Base-by-base conservation (phyloP, 2,888 invertebrate genomes). In the Microdon myrmicae region DNA sequence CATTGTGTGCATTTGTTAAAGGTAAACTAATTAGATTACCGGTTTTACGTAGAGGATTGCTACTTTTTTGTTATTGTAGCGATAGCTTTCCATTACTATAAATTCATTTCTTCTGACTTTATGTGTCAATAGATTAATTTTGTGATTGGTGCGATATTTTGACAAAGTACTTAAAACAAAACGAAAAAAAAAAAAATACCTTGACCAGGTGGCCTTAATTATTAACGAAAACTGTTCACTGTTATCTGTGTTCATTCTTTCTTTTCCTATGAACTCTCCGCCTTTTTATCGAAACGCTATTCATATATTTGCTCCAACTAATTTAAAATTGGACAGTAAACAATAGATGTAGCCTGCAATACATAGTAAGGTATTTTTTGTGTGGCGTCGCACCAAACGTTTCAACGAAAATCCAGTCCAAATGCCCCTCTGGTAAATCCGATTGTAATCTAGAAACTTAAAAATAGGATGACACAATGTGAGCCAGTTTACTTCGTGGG, bases 201-300 rank as follows among this genome's bases (percentile, higher is more conserved):
- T 43, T 56, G 48, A 56, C 56, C 56, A 56, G 49, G 48, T 56
- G 56, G 23, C 56, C 56, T 49, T 49, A 48, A 56, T 56, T 56
- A 49, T 38, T 41, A 56, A 48, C 48, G 55, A 39, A 39, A 10
- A 13, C 3, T n/a, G n/a, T n/a, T n/a, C n/a, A n/a, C n/a, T n/a
- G n/a, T n/a, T n/a, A n/a, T n/a, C n/a, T n/a, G n/a, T n/a, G n/a
- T n/a, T n/a, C n/a, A n/a, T n/a, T n/a, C n/a, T 7, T 28, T 35
- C 38, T 44, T 31, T 19, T 13, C 20, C 19, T 35, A n/a, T n/a
- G 3, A 13, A 26, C 2, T n/a, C 19, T 6, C 32, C 10, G 8
- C 39, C 16, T 14, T 13, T 47, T 35, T 8, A 3, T 20, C 41
- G 8, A 37, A 37, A 53, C 47, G 53, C 37, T 37, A 39, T 54